Conservation (phyloP, 2,888 invertebrate genomes). For the Phyllotreta cruciferae region DNA sequence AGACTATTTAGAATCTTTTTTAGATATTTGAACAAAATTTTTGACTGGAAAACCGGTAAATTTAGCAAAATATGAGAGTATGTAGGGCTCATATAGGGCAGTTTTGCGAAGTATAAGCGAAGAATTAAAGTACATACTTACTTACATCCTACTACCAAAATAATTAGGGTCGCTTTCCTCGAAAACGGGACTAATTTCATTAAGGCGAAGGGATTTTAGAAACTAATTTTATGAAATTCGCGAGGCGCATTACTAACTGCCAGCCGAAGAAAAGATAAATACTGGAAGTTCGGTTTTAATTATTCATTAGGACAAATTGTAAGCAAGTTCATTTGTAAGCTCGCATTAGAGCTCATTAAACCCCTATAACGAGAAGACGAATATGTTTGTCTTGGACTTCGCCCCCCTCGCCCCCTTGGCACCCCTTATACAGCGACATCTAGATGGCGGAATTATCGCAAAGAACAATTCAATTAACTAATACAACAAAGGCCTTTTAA, state of each 20-base stretch:
- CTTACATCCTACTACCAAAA: conserved; percentile 10
- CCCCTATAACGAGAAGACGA: conserved; percentile 47
- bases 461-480: too few relatives aligned
- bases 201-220: conserved; percentile 15
- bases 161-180: conserved; percentile 7
- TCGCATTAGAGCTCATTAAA: conserved; percentile 45
- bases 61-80: too few relatives aligned
- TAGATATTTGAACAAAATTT: too few relatives aligned
- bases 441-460: too few relatives aligned
- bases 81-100: too few relatives aligned
- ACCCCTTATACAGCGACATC: too few relatives aligned
- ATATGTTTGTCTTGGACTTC: conserved; percentile 36
- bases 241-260: conserved; percentile 32
- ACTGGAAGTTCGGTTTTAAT: conserved; percentile 44
- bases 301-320: conserved; percentile 43
- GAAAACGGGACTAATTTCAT: conserved; percentile 16
- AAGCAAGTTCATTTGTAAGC: conserved; percentile 43
- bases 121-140: too few relatives aligned
- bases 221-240: conserved; percentile 35
- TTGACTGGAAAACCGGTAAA: too few relatives aligned
- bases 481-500: too few relatives aligned
- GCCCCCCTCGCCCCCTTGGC: neutral
- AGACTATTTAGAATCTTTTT: too few relatives aligned
- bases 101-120: too few relatives aligned
- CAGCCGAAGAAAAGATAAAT: conserved; percentile 41